phyloP scores from a whole-genome alignment of 2,797 vertebrate genomes.

The Pristis pectinata region DNA sequence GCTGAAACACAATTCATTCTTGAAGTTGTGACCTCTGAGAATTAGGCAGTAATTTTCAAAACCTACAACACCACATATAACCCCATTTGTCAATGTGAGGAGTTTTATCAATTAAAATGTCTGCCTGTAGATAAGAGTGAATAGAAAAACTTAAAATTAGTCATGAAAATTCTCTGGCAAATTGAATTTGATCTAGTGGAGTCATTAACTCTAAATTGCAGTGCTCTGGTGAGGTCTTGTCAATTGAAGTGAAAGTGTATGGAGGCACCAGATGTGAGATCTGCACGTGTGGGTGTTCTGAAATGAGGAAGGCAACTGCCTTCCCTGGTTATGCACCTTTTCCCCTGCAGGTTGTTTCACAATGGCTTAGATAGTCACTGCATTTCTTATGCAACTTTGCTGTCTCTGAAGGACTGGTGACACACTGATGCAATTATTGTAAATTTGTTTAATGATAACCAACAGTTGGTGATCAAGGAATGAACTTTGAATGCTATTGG shows the following conservation, averaged over 20 bases:
- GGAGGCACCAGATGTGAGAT: neutral
- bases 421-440: neutral
- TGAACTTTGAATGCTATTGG: neutral
- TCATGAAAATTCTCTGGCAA: neutral
- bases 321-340: neutral
- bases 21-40: neutral
- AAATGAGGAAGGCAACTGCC: neutral
- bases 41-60: neutral
- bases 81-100: neutral
- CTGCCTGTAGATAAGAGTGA: neutral
- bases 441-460: neutral
- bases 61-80: neutral
- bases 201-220: neutral
- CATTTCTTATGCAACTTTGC: neutral
- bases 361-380: neutral
- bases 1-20: neutral
- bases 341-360: neutral
- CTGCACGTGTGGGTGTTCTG: neutral
- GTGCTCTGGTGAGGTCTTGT: neutral
- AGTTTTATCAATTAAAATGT: neutral
- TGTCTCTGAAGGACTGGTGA: neutral
- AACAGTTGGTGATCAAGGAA: neutral
- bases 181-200: neutral
- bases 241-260: neutral
- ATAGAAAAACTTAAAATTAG: neutral